Evolutionary conservation across 2,797 vertebrate genomes (phyloP).

Genomic region (Characodon lateralis): DNA sequence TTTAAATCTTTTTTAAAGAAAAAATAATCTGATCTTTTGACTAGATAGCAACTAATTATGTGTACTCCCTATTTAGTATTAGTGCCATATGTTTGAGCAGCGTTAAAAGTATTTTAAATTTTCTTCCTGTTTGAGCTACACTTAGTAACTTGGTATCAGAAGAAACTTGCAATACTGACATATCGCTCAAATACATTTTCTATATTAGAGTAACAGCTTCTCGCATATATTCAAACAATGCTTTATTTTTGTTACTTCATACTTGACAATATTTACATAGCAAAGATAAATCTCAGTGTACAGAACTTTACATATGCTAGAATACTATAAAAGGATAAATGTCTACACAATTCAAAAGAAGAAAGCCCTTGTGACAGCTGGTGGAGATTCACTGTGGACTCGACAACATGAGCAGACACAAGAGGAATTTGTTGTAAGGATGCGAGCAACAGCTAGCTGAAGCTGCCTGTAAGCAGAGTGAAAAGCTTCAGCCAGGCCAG

Average conservation of each 20-base stretch:
- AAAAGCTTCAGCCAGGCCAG: slow-evolving; percentile 63
- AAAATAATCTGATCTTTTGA: not conserved
- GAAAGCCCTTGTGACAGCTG: slow-evolving; percentile 12
- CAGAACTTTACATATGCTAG: not conserved
- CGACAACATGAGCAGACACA: slow-evolving; percentile 32
- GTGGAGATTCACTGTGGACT: slow-evolving; percentile 37
- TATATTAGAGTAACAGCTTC: not conserved
- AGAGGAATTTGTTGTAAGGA: slow-evolving; percentile 55
- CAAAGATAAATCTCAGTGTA: not conserved
- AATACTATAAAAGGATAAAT: slow-evolving; percentile 1
- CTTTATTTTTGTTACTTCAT: not conserved
- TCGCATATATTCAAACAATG: not conserved
- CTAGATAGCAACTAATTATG: not conserved
- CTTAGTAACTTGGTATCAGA: not conserved
- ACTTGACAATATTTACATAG: not conserved
- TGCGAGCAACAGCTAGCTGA: slow-evolving; percentile 44
- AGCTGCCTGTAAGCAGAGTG: slow-evolving; percentile 50
- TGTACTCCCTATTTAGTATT: not conserved
- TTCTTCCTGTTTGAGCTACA: not conserved
- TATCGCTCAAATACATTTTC: not conserved
- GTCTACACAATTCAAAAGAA: slow-evolving; percentile 12
- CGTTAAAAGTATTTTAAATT: not conserved
- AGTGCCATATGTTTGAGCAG: not conserved
- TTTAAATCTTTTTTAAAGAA: not conserved
- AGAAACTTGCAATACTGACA: not conserved